Evolutionary conservation across 2,797 vertebrate species (phyloP).

Genomic region (Amniataba percoides): DNA sequence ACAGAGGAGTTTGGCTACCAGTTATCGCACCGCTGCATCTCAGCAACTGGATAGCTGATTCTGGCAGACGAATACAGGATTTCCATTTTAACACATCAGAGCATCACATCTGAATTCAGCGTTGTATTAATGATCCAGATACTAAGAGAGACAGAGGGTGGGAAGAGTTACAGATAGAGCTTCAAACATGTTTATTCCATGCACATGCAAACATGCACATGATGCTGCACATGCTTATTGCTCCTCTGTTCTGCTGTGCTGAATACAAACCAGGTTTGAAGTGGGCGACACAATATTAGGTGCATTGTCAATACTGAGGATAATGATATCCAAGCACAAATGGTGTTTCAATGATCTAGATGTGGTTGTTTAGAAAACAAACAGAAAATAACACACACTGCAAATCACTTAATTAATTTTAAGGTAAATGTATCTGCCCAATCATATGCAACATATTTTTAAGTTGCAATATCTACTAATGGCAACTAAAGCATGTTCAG

Average conservation of each 20-base stretch:
- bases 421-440: too few relatives aligned
- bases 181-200: conserved; percentile 8
- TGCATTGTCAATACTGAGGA: conserved; percentile 21
- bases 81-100: conserved; percentile 47
- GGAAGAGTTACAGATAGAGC: conserved; percentile 15
- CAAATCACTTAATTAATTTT: background rate
- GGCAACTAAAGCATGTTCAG: background rate
- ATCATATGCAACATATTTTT: background rate
- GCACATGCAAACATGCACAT: background rate
- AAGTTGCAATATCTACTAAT: background rate
- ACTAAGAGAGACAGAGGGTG: conserved; percentile 8
- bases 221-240: conserved; percentile 29
- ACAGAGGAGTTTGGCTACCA: conserved; percentile 63
- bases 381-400: too few relatives aligned
- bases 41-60: conserved; percentile 54
- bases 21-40: conserved; percentile 70
- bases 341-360: too few relatives aligned
- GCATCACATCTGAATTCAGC: conserved; percentile 41
- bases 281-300: conserved; percentile 11
- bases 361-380: background rate
- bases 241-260: conserved; percentile 25
- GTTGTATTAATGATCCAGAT: conserved; percentile 46
- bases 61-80: conserved; percentile 58
- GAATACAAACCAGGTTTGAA: conserved; percentile 20
- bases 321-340: too few relatives aligned